Base-by-base conservation (phyloP, 1,140 invertebrate genomes). In the Linepithema humile region DNA sequence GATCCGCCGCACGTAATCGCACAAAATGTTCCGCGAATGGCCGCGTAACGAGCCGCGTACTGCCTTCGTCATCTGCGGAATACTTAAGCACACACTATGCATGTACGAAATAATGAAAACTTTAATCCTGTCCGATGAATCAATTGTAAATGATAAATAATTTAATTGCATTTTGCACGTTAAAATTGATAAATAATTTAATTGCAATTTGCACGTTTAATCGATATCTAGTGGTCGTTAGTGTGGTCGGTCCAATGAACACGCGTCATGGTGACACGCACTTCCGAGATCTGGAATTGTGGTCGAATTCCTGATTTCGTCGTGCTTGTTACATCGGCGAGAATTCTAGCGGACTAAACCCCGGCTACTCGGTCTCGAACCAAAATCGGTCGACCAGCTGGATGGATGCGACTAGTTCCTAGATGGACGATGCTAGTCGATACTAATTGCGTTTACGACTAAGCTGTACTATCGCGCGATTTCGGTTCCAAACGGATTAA, bases 401-500 rank as follows among this genome's bases (percentile, higher is more conserved):
- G 35, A 23, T 35, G 48, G 26, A 80, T 43, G 35, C 64, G 35
- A 80, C 35, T 43, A 29, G 23, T 70, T 55, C 38, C 64, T 48
- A 70, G 75, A 80, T 70, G 75, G 64, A 70, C 75, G 75, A 43
- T 43, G 23, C 35, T 57, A 57, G 48, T 80, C 62, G 62, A 69
- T 78, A 67, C 62, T 78, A 78, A 67, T 69, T 78, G 62, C 75
- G 35, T 78, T 35, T 78, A 55, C 62, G 32, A 40, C 40, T 26
- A 29, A 48, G 48, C 75, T 35, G 2, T 38, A 38, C 60, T 9
- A 29, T 23, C 23, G 23, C 10, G 59, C 45, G 74, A 78, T 69
- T 40, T 48, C 75, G 75, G 26, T 78, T 67, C 59, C 32, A 67
- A n/a, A 55, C 35, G 75, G 62, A 69, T 69, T 78, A 78, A 78